Conservation (phyloP, 2,797 vertebrate species). For the Coilia nasus region DNA sequence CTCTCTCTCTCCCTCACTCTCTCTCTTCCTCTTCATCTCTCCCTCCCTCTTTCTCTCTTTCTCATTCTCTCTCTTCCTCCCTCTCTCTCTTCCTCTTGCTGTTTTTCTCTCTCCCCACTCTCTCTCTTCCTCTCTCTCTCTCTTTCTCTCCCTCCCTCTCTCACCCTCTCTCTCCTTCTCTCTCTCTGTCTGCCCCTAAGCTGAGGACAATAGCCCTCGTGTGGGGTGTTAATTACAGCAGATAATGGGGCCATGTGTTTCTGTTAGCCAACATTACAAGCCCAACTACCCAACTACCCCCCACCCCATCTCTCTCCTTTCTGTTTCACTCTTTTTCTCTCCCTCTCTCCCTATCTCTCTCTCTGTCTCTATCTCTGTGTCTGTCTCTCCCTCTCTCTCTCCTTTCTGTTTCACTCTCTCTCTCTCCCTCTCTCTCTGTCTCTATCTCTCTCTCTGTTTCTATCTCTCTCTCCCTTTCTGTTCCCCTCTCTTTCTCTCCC, state of each 20-base stretch:
- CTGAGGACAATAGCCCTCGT: background rate
- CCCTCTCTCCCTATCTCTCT: too few species aligned
- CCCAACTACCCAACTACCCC: background rate
- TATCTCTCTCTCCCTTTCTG: too few species aligned
- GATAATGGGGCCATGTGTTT: conserved; percentile 10
- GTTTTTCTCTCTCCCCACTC: background rate
- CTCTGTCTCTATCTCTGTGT: too few species aligned
- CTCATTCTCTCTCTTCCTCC: background rate
- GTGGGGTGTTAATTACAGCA: conserved; percentile 6
- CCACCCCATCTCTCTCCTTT: too few species aligned
- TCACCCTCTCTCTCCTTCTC: background rate
- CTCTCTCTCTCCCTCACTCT: background rate
- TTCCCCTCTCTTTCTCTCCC: too few species aligned
- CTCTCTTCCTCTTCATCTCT: background rate
- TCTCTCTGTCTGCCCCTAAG: background rate
- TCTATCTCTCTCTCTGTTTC: too few species aligned
- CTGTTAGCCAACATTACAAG: background rate
- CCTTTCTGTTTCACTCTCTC: too few species aligned
- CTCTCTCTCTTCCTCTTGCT: background rate
- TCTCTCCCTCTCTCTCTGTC: too few species aligned
- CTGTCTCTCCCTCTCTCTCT: too few species aligned
- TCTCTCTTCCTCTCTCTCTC: background rate
- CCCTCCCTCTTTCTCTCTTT: background rate
- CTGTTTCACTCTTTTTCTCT: too few species aligned
- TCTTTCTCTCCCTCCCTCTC: background rate